Evolutionary conservation across 2,113 vertebrate species (phyloP), one percentile per base, ranked within the genome.

Genomic region (Paradisaea rubra): DNA sequence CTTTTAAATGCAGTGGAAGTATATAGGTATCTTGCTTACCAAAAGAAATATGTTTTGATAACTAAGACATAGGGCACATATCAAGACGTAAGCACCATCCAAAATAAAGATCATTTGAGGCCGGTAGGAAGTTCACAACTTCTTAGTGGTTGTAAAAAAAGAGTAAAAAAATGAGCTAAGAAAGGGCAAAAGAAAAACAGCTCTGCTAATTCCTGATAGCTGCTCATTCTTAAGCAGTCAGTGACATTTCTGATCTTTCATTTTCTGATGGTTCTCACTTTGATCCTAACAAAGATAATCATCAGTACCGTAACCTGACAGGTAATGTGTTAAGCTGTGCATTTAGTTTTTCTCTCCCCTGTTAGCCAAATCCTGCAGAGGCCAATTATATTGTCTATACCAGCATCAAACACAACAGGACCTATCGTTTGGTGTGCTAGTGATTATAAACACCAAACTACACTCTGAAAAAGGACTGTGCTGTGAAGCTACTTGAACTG

Each of bases 201-300:
- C 16, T 35, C 65, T 83, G 28, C 16, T 90, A 89, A 86, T 77
- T 78, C 52, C 17, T 70, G 21, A 70, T 50, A 81, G 70, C 45
- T 84, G 56, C 50, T 72, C 33, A 61, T 83, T 92, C 70, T 94
- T 65, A 84, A 95, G 76, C 41, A 23, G 77, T 52, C 77, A 30
- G 74, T 92, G 76, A 81, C 70, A 72, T 68, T 87, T 77, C 47
- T 54, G 47, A 66, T 91, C 64, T 96, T 93, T 77, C 37, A 50
- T 88, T 72, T 65, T 83, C 49, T 60, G 53, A 24, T n/a, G 37
- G 45, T 31, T 90, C 96, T 89, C 53, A 64, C 77, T 97, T 97
- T 97, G 92, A 96, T 96, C 93, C 35, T 74, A 54, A 50, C 30
- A 93, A 93, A 93, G 42, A 81, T 53, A 96, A 90, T 65, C 59